Base-by-base conservation (phyloP, 2,113 vertebrate species). In the Polypterus bichir region DNA sequence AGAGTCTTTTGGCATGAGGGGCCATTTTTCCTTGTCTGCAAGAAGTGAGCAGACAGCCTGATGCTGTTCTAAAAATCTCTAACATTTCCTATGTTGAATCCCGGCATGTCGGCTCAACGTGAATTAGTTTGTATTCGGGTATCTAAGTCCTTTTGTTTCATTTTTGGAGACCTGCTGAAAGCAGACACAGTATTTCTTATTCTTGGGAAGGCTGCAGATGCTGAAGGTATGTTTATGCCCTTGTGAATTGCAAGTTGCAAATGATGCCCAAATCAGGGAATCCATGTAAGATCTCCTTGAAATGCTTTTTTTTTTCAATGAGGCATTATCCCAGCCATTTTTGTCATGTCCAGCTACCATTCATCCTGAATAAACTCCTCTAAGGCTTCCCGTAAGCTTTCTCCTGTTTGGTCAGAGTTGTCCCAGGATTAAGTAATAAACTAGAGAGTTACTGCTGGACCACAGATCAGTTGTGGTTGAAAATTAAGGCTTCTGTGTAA, bases 321-420 rank as follows among this genome's bases (percentile, higher is more conserved):
- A 65, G 49, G 65, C 67, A 65, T 69, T 66, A 44, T 71, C 59
- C 9, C 65, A 49, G 70, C 47, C 63, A 65, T 67, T 47, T 45
- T 54, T 55, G 63, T 48, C 27, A 71, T 68, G 45, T 66, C 47
- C 57, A 65, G 44, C 57, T 47, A 58, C 65, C 54, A 64, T 62
- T 7, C 59, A 1, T 64, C 48, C 7, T 58, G 10, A 59, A 53
- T 44, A 3, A 10, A 45, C 48, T 65, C 60, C 6, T 72, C 58
- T n/a, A 67, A 59, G 5, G 59, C 54, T 47, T 71, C 64, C 44
- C 8, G 66, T 5, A 65, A 46, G 49, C 59, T 61, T 45, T 68
- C 64, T n/a, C 45, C 57, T 52, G 60, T 66, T 59, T 60, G 62
- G 46, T 64, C 60, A 9, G 48, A 57, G 59, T 27, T 27, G 46